Base-by-base conservation (phyloP, 2,888 invertebrate genomes). In the Polymixis flavicincta region DNA sequence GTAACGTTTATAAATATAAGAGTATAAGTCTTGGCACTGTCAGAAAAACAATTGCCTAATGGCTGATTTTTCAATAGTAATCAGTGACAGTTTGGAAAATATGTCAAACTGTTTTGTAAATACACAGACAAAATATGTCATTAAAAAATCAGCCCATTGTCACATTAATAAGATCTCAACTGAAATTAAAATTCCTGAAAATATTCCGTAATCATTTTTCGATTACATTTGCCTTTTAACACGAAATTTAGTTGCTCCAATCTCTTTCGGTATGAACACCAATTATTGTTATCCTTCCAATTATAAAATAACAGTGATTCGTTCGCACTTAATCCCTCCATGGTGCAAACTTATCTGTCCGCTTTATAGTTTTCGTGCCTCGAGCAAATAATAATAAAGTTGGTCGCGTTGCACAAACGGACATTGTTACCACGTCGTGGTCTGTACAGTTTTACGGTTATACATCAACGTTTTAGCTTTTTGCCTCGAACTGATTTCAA, bases 371-470 rank as follows among this genome's bases (percentile, higher is more conserved):
- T 93, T 90, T 92, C 93, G 92, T 94, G 94, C 89, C 89, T 82
- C 80, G 76, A 86, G 92, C 92, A 91, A 93, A 93, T 94, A 93
- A 94, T 92, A 92, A 91, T 94, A 93, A 94, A 94, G 89, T 91
- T 90, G 78, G 89, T 88, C 78, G 87, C 81, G 84, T 86, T 82
- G 87, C 87, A 89, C 88, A 90, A 91, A 90, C 86, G 90, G 89
- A 90, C 91, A 91, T 88, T 89, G 87, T 87, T 87, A 82, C 88
- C 87, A 85, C 85, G 84, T 89, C 85, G 86, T 87, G 85, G 85
- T 86, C 78, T 88, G 50, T 59, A 57, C 84, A 88, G 85, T 89
- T 91, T 90, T 81, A 87, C 85, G 80, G 87, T 79, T 83, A 83
- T 88, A 90, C 89, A 89, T 88, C 64, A 72, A 83, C 75, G 66